These are phyloP conservation scores for Neodiprion lecontei DNA, from an alignment of 1,140 invertebrate species.

Conservation along the genomic window DNA sequence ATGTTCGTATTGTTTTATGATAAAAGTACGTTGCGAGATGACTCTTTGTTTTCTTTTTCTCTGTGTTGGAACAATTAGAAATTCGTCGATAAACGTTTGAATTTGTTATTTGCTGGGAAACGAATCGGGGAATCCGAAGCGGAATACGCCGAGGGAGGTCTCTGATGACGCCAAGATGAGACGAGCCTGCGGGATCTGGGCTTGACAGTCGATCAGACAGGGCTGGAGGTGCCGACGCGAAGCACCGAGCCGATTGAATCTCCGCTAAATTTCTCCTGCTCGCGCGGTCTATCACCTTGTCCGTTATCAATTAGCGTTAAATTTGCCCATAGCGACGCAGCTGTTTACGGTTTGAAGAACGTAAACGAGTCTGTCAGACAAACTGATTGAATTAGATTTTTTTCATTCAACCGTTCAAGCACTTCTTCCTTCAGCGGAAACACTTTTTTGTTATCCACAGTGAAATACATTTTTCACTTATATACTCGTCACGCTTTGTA, in stretches of 20 bases:
- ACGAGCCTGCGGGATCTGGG: background rate
- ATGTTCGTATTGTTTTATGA: too few relatives aligned
- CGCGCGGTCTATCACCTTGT: background rate
- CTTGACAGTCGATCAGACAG: background rate
- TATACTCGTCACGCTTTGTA: too few relatives aligned
- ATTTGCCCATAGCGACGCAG: background rate
- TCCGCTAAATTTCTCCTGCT: background rate
- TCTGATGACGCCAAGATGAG: constrained; percentile 2
- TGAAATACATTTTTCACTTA: too few relatives aligned
- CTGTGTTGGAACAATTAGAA: background rate
- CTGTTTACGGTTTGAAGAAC: too few relatives aligned
- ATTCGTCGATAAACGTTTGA: background rate
- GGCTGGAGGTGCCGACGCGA: constrained; percentile 30
- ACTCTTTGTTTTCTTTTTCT: background rate
- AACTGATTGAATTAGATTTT: too few relatives aligned
- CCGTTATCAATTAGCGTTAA: background rate
- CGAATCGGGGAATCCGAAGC: background rate
- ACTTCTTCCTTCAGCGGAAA: too few relatives aligned
- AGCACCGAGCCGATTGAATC: background rate
- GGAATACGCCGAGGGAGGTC: background rate
- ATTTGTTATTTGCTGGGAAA: background rate
- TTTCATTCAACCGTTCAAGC: too few relatives aligned
- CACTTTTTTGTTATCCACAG: too few relatives aligned
- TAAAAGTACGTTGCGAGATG: too few relatives aligned
- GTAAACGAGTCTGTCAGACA: too few relatives aligned